phyloP scores from a whole-genome alignment of 37 sponge, comb jelly and placozoan species.

The Petrosia ficiformis region DNA sequence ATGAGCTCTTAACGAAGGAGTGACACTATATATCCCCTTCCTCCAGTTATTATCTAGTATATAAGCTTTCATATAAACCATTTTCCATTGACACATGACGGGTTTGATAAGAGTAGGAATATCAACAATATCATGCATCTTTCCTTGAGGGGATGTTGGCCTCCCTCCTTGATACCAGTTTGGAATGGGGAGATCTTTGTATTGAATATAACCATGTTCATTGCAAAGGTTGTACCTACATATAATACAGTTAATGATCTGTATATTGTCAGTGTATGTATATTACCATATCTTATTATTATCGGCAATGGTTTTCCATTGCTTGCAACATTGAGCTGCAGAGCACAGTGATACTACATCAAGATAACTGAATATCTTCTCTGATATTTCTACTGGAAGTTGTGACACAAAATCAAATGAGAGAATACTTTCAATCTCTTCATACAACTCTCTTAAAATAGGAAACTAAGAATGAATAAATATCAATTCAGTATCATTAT shows the following conservation, averaged over 20 bases:
- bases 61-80: constrained; percentile 56
- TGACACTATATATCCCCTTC: constrained; percentile 46
- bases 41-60: constrained; percentile 67
- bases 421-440: constrained; percentile 3
- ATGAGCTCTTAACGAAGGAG: constrained; percentile 70
- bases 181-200: constrained; percentile 11
- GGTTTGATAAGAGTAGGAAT: neutral
- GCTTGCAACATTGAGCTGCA: constrained; percentile 50
- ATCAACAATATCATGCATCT: neutral
- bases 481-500: too few species aligned
- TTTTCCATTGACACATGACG: constrained; percentile 65
- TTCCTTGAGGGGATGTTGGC: constrained; percentile 7
- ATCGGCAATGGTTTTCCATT: constrained; percentile 62
- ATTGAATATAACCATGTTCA: constrained; percentile 11
- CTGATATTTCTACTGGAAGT: constrained; percentile 50
- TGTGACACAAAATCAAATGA: constrained; percentile 65
- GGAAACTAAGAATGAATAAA: neutral
- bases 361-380: constrained; percentile 45
- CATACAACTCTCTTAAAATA: neutral
- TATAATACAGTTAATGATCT: neutral
- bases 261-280: neutral
- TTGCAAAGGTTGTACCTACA: constrained; percentile 40
- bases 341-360: constrained; percentile 64
- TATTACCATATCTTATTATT: constrained; percentile 62
- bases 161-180: constrained; percentile 2